These are phyloP conservation scores for Notarius quadriscutis DNA, from an alignment of 2,113 vertebrate genomes.

Conservation along the genomic window DNA sequence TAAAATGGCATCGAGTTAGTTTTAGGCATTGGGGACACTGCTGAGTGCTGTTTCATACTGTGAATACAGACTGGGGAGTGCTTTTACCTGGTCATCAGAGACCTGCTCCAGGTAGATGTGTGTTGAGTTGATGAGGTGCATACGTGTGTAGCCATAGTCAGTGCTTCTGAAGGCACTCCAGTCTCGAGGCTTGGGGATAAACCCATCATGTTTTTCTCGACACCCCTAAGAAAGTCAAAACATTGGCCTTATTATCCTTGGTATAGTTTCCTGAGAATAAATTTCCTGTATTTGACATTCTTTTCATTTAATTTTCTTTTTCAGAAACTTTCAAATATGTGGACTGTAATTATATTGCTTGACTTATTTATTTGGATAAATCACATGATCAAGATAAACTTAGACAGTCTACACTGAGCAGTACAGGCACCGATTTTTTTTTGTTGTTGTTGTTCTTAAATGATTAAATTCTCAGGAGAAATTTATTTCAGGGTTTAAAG, in stretches of 20 bases:
- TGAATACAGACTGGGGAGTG: background rate
- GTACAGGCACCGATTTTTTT: background rate
- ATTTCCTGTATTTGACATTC: background rate
- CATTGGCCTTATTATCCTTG: background rate
- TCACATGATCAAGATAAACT: background rate
- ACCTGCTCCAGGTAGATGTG: constrained; percentile 87
- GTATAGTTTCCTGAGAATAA: background rate
- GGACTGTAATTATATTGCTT: background rate
- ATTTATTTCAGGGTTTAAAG: background rate
- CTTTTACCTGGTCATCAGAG: constrained; percentile 84
- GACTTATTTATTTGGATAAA: background rate
- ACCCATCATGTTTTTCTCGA: constrained; percentile 78
- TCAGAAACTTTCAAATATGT: background rate
- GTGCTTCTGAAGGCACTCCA: constrained; percentile 84
- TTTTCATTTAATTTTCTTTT: background rate
- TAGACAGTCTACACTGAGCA: background rate
- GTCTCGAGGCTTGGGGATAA: constrained; percentile 73
- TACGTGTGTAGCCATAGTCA: constrained; percentile 83
- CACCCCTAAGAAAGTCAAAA: constrained; percentile 76
- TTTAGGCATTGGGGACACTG: background rate
- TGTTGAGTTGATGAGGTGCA: constrained; percentile 78
- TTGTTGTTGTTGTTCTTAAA: background rate
- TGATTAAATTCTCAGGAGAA: background rate
- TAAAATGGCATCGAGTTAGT: no score
- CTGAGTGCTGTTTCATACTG: background rate